Percentiles rank a stretch among this genome's conserved stretches.
Conservation (phyloP, 2,113 vertebrate species). For the Erinaceus europaeus region DNA sequence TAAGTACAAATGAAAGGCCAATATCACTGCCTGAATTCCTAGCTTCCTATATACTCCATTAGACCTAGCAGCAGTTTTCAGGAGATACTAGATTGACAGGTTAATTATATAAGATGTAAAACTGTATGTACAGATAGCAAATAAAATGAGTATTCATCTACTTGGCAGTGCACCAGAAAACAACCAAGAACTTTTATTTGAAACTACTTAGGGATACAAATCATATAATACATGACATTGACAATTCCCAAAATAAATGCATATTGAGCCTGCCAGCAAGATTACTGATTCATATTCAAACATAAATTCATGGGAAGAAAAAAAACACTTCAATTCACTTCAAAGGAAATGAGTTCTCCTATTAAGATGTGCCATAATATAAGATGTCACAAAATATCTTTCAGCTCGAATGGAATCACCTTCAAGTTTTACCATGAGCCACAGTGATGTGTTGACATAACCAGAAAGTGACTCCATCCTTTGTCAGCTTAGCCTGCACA, state of each 20-base stretch:
- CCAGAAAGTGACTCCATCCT: conserved; percentile 29
- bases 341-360: conserved; percentile 60
- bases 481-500: conserved; percentile 34
- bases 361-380: neutral
- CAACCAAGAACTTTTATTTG: conserved; percentile 46
- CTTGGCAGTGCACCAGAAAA: conserved; percentile 29
- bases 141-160: conserved; percentile 45
- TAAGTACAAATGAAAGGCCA: neutral
- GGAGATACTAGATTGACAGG: conserved; percentile 11
- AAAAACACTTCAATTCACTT: neutral
- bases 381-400: neutral
- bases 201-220: conserved; percentile 64
- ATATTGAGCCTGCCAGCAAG: conserved; percentile 13
- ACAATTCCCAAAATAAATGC: conserved; percentile 56
- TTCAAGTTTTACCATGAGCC: conserved; percentile 19
- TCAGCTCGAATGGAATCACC: neutral
- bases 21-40: neutral
- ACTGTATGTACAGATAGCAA: conserved; percentile 52
- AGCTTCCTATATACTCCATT: neutral
- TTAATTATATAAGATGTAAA: conserved; percentile 63
- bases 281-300: conserved; percentile 60
- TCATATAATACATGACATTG: conserved; percentile 65
- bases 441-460: conserved; percentile 9
- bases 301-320: neutral
- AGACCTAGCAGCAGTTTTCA: conserved; percentile 41